These are phyloP conservation scores for Sinocyclocheilus maitianheensis DNA, from an alignment of 2,113 vertebrate species.

Conservation along the genomic window DNA sequence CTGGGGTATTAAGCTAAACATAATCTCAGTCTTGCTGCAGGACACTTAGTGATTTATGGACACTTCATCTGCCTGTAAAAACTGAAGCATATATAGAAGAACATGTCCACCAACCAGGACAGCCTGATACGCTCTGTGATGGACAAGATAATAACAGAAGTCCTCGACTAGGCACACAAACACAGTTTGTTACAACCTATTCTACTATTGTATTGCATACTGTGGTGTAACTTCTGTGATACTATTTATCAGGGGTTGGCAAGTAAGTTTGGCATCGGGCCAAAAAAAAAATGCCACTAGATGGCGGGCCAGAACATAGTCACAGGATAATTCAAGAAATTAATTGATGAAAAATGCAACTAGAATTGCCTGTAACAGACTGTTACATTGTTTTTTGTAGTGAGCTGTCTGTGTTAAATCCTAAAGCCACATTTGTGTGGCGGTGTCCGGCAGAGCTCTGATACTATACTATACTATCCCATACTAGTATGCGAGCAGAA, in stretches of 20 bases:
- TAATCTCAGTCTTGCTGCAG: slow-evolving; percentile 71
- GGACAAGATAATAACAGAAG: slow-evolving; percentile 30
- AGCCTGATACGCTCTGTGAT: slow-evolving; percentile 18
- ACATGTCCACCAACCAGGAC: neutral
- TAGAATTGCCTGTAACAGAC: no score
- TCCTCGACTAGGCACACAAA: neutral
- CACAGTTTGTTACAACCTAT: neutral
- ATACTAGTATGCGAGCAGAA: no score
- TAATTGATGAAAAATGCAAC: no score
- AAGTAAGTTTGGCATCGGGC: no score
- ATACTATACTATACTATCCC: no score
- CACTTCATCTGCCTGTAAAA: slow-evolving; percentile 69
- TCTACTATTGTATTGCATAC: neutral
- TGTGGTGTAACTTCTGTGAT: neutral
- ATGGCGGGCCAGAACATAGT: no score
- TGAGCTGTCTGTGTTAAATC: no score
- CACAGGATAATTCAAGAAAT: no score
- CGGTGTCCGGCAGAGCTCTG: no score
- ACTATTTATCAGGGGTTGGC: neutral
- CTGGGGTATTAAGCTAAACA: slow-evolving; percentile 72
- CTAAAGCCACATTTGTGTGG: no score
- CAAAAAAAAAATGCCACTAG: no score
- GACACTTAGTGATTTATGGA: slow-evolving; percentile 73
- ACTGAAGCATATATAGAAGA: slow-evolving; percentile 41
- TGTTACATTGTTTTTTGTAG: no score